phyloP scores from a whole-genome alignment of 2,888 invertebrate species.

The Phortica magna region DNA sequence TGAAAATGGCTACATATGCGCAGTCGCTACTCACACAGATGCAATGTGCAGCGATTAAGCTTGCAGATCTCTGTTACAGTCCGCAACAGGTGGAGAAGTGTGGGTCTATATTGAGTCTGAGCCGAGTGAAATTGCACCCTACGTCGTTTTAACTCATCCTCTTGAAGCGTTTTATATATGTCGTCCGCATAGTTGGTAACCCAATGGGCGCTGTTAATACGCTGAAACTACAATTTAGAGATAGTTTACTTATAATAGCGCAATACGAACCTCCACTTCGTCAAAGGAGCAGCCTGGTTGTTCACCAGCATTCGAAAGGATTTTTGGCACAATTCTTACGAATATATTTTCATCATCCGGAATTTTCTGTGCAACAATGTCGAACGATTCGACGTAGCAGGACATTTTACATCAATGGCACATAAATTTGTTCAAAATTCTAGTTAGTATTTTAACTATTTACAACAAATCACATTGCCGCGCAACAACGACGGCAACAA shows the following conservation, averaged over 20 bases:
- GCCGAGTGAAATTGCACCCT: conserved; percentile 62
- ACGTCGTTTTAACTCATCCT: conserved; percentile 70
- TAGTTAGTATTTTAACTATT: neutral
- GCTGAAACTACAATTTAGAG: conserved; percentile 47
- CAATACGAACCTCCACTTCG: conserved; percentile 12
- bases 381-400: neutral
- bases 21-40: conserved; percentile 67
- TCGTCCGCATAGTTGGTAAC: conserved; percentile 72
- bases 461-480: no score
- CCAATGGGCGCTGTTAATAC: conserved; percentile 63
- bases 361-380: neutral
- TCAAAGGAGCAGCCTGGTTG: neutral
- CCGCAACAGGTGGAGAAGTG: conserved; percentile 65
- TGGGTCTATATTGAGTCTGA: conserved; percentile 62
- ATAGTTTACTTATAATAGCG: neutral
- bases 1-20: neutral
- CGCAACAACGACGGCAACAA: neutral
- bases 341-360: neutral
- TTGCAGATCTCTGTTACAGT: conserved; percentile 56
- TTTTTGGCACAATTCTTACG: neutral
- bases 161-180: conserved; percentile 68
- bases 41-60: conserved; percentile 68
- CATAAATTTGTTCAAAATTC: neutral
- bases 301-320: conserved; percentile 12
- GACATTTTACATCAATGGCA: no score